phyloP scores from a whole-genome alignment of 2,797 vertebrate genomes.

The Schizopygopsis malacanthus region DNA sequence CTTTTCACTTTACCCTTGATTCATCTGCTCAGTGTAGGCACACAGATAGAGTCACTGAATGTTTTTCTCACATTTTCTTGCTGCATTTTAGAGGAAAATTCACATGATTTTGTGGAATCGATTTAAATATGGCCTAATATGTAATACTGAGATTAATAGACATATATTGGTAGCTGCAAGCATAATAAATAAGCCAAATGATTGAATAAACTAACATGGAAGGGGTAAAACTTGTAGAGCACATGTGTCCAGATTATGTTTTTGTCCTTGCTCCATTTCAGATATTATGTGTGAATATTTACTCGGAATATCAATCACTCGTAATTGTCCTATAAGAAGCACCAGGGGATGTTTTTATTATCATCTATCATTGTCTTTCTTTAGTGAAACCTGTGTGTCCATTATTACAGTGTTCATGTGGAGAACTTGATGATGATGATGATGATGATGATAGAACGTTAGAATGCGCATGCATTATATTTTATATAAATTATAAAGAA shows the following conservation, averaged over 20 bases:
- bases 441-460: background rate
- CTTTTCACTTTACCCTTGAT: background rate
- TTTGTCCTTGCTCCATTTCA: constrained; percentile 11
- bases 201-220: background rate
- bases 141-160: background rate
- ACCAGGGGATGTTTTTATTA: constrained; percentile 71
- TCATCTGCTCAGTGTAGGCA: background rate
- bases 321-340: constrained; percentile 79
- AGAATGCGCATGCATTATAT: too few relatives aligned
- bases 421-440: constrained; percentile 30
- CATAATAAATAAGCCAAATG: background rate
- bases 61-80: background rate
- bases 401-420: constrained; percentile 11
- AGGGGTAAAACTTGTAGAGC: background rate
- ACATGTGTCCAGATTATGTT: background rate
- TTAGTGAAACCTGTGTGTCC: constrained; percentile 31
- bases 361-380: constrained; percentile 73
- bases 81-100: background rate
- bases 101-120: background rate
- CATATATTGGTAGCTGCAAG: background rate
- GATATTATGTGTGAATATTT: constrained; percentile 63
- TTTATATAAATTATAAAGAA: constrained; percentile 37
- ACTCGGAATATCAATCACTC: constrained; percentile 76
- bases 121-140: background rate
- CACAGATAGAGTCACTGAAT: background rate